Evolutionary conservation across 2,888 invertebrate species (phyloP).

Genomic region (Aleiodes leptofemur): DNA sequence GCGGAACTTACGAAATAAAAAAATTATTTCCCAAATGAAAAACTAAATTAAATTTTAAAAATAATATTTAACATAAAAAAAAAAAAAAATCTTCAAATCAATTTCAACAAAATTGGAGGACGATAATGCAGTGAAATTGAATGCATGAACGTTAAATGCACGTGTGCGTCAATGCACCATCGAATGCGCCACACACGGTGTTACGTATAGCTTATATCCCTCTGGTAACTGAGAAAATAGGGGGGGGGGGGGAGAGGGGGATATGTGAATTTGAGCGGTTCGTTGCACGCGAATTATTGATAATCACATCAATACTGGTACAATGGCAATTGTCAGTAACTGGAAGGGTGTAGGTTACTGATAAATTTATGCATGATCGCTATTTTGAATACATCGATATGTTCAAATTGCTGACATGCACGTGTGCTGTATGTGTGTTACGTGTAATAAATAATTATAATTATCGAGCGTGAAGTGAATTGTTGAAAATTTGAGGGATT

Average conservation of each 20-base stretch:
- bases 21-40: too few species aligned
- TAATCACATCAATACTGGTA: constrained; percentile 72
- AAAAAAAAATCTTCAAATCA: neutral
- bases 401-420: constrained; percentile 15
- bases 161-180: constrained; percentile 47
- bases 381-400: constrained; percentile 65
- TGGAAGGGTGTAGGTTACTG: constrained; percentile 48
- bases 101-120: neutral
- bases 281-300: constrained; percentile 68
- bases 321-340: constrained; percentile 65
- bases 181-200: constrained; percentile 48
- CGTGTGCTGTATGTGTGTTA: constrained; percentile 51
- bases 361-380: constrained; percentile 71
- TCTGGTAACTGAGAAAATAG: constrained; percentile 40
- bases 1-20: too few species aligned
- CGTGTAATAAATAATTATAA: constrained; percentile 54
- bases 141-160: constrained; percentile 44
- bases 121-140: constrained; percentile 24
- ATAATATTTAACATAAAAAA: neutral
- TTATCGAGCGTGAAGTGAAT: constrained; percentile 31
- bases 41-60: too few species aligned
- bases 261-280: constrained; percentile 23
- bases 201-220: constrained; percentile 30
- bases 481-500: constrained; percentile 13
- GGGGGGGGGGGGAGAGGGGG: neutral